Evolutionary conservation across 2,113 vertebrate genomes (phyloP), one percentile per base, ranked within the genome.

Genomic region (Ammodytes dubius): DNA sequence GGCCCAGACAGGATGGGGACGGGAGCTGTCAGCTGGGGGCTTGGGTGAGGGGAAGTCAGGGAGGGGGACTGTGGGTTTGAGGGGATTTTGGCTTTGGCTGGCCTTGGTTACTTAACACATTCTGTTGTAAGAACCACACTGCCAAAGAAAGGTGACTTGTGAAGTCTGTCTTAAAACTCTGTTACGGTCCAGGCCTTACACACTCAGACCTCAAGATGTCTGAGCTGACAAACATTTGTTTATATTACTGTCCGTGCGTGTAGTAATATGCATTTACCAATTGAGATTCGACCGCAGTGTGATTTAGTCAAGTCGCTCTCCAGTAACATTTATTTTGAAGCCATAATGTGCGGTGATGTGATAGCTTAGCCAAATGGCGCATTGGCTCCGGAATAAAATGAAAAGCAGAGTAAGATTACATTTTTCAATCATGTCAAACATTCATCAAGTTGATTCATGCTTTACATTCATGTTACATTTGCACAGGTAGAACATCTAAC

Each of bases 1-100:
- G 79, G 68, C 58, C 83, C 71, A 88, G 85, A 86, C 85, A 81
- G 85, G 76, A 87, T 72, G 79, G 88, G 82, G 83, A 89, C 70
- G 52, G 88, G 80, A 86, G 79, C 77, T 82, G 85, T 90, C 89
- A 84, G 79, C 64, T 80, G 42, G 77, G 81, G 84, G 77, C 46
- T 70, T n/a, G 3, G 19, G 67, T 64, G 54, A 43, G 82, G 73
- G 70, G 57, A 65, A 61, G 56, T 71, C 64, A 17, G 74, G 65
- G 64, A 69, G 72, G 69, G 27, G 64, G 68, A 78, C 39, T 81
- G 81, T 54, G 85, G 77, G 54, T 87, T 82, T 69, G 43, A 67
- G 84, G 79, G 83, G 71, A 70, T 70, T 74, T 86, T 76, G 74
- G 81, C 78, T 61, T 27, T 0, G 9, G 60, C 65, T 7, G 27